Percentiles rank a stretch among this genome's conserved stretches.
Conservation (phyloP, 2,797 vertebrate species). For the Myotis pilosus region DNA sequence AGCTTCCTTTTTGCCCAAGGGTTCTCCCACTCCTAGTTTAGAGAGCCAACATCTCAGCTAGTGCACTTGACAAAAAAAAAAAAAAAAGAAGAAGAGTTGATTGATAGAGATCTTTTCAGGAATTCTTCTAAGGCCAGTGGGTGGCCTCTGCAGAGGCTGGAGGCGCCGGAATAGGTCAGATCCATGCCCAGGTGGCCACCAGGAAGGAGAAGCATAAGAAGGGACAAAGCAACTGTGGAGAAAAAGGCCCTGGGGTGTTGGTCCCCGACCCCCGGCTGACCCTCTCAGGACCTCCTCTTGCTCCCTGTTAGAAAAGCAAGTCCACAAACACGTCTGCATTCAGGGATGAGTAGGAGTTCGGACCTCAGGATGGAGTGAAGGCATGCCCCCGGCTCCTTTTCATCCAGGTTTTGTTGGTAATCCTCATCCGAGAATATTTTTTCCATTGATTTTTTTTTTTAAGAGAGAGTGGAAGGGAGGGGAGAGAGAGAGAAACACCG, state of each 20-base stretch:
- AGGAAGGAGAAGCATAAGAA: background rate
- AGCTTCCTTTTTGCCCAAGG: background rate
- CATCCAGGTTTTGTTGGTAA: too few relatives aligned
- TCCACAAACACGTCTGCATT: background rate
- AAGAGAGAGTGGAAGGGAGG: too few relatives aligned
- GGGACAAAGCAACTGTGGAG: background rate
- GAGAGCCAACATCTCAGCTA: background rate
- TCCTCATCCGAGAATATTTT: too few relatives aligned
- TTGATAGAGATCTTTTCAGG: background rate
- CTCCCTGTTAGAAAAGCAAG: background rate
- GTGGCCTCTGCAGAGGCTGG: background rate
- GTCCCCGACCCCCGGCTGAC: rapidly evolving
- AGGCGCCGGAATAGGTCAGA: background rate
- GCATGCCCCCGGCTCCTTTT: background rate
- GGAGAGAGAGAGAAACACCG: too few relatives aligned
- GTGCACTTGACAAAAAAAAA: too few relatives aligned
- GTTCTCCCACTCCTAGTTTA: background rate
- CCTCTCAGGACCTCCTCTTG: background rate
- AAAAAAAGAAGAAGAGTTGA: background rate
- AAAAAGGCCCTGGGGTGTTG: background rate
- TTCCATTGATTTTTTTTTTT: too few relatives aligned
- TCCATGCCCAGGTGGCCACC: background rate
- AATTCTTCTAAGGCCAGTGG: background rate
- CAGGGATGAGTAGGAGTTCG: background rate
- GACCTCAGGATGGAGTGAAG: background rate